phyloP scores from a whole-genome alignment of 2,113 vertebrate genomes.

The Pristiophorus japonicus region DNA sequence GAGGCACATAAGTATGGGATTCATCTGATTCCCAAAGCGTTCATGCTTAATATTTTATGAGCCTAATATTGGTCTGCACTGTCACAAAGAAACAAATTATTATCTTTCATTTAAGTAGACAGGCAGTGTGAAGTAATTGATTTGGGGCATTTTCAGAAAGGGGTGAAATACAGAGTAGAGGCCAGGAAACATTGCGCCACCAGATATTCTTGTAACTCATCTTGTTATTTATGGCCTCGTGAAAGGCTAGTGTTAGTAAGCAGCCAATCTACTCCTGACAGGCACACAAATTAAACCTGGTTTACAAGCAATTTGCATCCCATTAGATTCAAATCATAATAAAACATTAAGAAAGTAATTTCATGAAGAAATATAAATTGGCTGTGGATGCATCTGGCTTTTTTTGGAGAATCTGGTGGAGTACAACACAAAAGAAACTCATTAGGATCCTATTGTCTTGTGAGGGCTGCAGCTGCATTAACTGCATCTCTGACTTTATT shows the following conservation, averaged over 20 bases:
- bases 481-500: slow-evolving; percentile 18
- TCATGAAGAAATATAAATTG: slow-evolving; percentile 30
- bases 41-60: slow-evolving; percentile 74
- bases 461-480: slow-evolving; percentile 18
- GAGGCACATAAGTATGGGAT: slow-evolving; percentile 51
- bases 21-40: slow-evolving; percentile 54
- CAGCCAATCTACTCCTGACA: slow-evolving; percentile 34
- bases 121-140: slow-evolving; percentile 44
- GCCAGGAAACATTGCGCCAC: slow-evolving; percentile 23
- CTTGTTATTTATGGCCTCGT: slow-evolving; percentile 38
- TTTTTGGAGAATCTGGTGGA: slow-evolving; percentile 17
- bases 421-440: slow-evolving; percentile 24
- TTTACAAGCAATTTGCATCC: slow-evolving; percentile 37
- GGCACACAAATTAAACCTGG: slow-evolving; percentile 33
- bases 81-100: slow-evolving; percentile 63
- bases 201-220: slow-evolving; percentile 43
- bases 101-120: slow-evolving; percentile 64
- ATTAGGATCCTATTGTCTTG: slow-evolving; percentile 28
- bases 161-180: slow-evolving; percentile 47
- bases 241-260: slow-evolving; percentile 35
- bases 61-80: slow-evolving; percentile 50
- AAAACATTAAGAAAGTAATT: slow-evolving; percentile 35
- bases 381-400: background rate
- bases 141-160: slow-evolving; percentile 45
- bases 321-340: slow-evolving; percentile 36